A percentile compares a stretch with the other conserved stretches of the same genome.
These are phyloP conservation scores for Drepana arcuata DNA, from an alignment of 1,140 invertebrate genomes.

Conservation along the genomic window DNA sequence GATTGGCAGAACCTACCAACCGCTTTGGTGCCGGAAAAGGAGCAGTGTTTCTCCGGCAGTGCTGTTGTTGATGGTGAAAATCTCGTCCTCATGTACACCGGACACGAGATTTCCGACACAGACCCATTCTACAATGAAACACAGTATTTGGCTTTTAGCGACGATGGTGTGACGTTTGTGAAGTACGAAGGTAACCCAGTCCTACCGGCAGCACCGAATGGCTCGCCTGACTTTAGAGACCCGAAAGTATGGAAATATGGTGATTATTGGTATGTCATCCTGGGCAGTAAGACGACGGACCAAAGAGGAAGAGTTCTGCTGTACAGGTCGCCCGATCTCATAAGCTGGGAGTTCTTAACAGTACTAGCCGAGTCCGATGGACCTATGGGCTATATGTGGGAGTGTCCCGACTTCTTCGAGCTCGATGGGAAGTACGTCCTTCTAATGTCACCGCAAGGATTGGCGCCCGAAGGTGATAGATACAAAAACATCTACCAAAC, in stretches of 20 bases:
- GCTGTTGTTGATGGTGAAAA: constrained; percentile 37
- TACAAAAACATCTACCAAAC: constrained; percentile 59
- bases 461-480: constrained; percentile 47
- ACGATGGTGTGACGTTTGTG: constrained; percentile 48
- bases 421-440: constrained; percentile 53
- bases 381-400: constrained; percentile 59
- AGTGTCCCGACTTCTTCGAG: constrained; percentile 63
- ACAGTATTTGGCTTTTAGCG: constrained; percentile 53
- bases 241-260: constrained; percentile 60
- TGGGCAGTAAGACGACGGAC: constrained; percentile 52
- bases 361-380: constrained; percentile 48
- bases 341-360: constrained; percentile 50
- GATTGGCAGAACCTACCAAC: constrained; percentile 55
- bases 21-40: constrained; percentile 53
- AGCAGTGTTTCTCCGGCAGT: constrained; percentile 61
- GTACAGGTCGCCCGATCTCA: constrained; percentile 51
- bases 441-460: constrained; percentile 58
- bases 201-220: constrained; percentile 32
- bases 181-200: constrained; percentile 58
- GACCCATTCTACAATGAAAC: constrained; percentile 43
- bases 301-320: constrained; percentile 46
- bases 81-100: constrained; percentile 57
- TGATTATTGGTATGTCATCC: constrained; percentile 52
- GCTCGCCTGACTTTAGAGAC: constrained; percentile 57
- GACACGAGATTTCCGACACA: constrained; percentile 19